These are phyloP conservation scores for Drosophila monieri DNA, from an alignment of 2,888 invertebrate genomes.

Conservation along the genomic window DNA sequence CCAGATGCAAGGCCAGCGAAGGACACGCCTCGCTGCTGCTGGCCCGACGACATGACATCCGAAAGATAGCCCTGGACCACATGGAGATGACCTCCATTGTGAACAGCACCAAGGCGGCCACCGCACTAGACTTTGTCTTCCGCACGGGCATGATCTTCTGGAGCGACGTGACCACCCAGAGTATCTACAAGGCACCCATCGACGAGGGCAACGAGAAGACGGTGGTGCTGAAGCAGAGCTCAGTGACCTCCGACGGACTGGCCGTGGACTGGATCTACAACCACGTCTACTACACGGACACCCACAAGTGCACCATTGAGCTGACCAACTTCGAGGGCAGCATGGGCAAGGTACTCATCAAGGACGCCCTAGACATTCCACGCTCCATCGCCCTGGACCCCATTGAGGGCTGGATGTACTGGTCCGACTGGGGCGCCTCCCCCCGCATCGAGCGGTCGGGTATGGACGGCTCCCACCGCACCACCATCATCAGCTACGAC, in stretches of 20 bases:
- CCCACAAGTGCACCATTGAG: conserved; percentile 96
- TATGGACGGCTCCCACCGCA: conserved; percentile 97
- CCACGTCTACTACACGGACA: conserved; percentile 98
- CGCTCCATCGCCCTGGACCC: conserved; percentile 97
- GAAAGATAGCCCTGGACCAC: conserved; percentile 95
- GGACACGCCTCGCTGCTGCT: conserved; percentile 95
- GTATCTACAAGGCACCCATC: conserved; percentile 97
- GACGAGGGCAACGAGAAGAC: conserved; percentile 94
- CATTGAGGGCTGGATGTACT: conserved; percentile 97
- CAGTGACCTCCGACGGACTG: conserved; percentile 96
- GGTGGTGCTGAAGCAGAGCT: conserved; percentile 92
- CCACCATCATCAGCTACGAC: conserved; percentile 92
- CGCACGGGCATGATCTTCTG: conserved; percentile 97
- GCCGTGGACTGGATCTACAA: conserved; percentile 99
- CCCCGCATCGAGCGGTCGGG: conserved; percentile 97
- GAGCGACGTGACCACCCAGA: conserved; percentile 97
- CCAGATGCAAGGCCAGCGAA: conserved; percentile 94
- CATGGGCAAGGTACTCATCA: conserved; percentile 95
- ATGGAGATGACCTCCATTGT: conserved; percentile 97
- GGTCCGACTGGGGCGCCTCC: conserved; percentile 98
- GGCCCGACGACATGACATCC: conserved; percentile 94
- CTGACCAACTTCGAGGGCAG: conserved; percentile 96
- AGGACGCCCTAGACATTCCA: conserved; percentile 94
- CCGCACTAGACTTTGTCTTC: conserved; percentile 97
- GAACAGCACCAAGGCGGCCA: conserved; percentile 95